Conservation (phyloP, 2,797 vertebrate genomes). For the Urosaurus nigricauda region DNA sequence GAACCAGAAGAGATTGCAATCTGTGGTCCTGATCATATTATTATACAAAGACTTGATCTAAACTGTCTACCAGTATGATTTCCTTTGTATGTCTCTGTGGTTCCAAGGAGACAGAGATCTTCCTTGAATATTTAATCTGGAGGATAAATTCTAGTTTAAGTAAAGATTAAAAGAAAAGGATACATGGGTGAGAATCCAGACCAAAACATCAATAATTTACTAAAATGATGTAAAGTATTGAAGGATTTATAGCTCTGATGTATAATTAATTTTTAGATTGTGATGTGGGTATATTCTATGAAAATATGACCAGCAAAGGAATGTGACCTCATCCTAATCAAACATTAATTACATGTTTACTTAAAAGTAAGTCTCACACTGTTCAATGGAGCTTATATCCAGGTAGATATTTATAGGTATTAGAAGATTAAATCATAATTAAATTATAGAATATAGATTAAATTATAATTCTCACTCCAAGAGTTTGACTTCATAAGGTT, state of each 20-base stretch:
- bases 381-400: not conserved
- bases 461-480: no score
- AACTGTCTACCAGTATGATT: slow-evolving; percentile 6
- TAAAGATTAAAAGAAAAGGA: slow-evolving; percentile 1
- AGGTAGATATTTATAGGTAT: not conserved
- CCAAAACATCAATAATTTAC: not conserved
- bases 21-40: not conserved
- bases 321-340: not conserved
- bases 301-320: not conserved
- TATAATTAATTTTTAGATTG: not conserved
- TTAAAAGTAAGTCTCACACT: not conserved
- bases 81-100: not conserved
- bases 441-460: not conserved
- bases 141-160: not conserved
- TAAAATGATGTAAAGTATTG: not conserved
- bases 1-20: not conserved
- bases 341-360: not conserved
- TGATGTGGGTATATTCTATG: not conserved
- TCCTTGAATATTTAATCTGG: slow-evolving; percentile 7
- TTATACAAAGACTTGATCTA: not conserved
- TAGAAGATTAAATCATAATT: not conserved
- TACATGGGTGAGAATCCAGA: not conserved
- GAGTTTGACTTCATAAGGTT: no score
- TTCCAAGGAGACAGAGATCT: not conserved
- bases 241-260: not conserved